Percentiles rank a stretch among this genome's conserved stretches.
These are phyloP conservation scores for Stenoptilia bipunctidactyla DNA, from an alignment of 2,888 invertebrate species.

Conservation along the genomic window DNA sequence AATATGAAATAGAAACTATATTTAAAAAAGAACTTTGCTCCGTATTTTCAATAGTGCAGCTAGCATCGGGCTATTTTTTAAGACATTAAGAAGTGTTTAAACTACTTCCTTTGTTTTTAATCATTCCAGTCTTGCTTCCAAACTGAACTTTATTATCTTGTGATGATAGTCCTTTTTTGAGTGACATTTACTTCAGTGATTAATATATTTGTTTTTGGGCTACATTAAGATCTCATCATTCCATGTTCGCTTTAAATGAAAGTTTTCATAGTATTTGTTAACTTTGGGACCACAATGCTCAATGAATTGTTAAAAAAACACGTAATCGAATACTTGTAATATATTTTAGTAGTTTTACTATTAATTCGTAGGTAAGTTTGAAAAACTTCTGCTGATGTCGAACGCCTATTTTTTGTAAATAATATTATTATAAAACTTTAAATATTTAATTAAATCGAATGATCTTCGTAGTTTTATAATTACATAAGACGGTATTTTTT, in stretches of 20 bases:
- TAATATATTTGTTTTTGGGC: neutral
- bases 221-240: slow-evolving; percentile 58
- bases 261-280: slow-evolving; percentile 19
- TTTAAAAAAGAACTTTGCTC: slow-evolving; percentile 18
- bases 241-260: slow-evolving; percentile 48
- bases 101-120: slow-evolving; percentile 35
- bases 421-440: slow-evolving; percentile 23
- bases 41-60: too few relatives aligned
- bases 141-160: slow-evolving; percentile 5
- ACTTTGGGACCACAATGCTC: slow-evolving; percentile 44
- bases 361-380: slow-evolving; percentile 23
- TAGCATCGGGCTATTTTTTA: neutral
- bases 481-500: slow-evolving; percentile 27
- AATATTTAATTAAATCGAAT: slow-evolving; percentile 24
- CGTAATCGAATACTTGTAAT: slow-evolving; percentile 24
- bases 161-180: neutral
- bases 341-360: slow-evolving; percentile 28
- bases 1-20: neutral
- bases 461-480: slow-evolving; percentile 49
- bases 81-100: slow-evolving; percentile 22
- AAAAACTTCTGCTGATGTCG: slow-evolving; percentile 30
- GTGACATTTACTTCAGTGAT: neutral
- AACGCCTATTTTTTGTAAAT: slow-evolving; percentile 36
- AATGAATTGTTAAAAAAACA: slow-evolving; percentile 31
- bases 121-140: slow-evolving; percentile 63